Evolutionary conservation across 2,888 invertebrate genomes (phyloP), one percentile per base, ranked within the genome.

Genomic region (Nomada fabriciana): DNA sequence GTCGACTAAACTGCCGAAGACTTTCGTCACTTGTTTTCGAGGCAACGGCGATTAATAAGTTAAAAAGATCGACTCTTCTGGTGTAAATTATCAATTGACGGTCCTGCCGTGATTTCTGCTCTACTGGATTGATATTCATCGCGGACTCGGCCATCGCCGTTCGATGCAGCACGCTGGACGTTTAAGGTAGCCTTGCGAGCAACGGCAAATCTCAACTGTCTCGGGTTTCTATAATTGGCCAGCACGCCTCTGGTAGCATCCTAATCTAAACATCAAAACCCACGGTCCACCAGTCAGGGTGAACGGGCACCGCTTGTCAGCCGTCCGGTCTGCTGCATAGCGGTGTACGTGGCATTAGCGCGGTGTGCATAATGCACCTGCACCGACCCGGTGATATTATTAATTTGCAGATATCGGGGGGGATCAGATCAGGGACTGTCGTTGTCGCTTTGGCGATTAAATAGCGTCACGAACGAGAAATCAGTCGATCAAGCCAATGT

Each of bases 401-500:
- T 82, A 88, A 87, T 87, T 87, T 75, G 71, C 43, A 67, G 73
- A 42, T 79, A 76, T 79, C 72, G 59, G 20, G 10, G 2, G 23
- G 57, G 57, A 47, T 55, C 42, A 53, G 63, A 23, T 25, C 36
- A 18, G 52, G 47, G 71, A 42, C 47, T 63, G 73, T 63, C 67
- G 55, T 81, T 73, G 80, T 78, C 73, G 69, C 57, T 71, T 25
- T 29, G 53, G 53, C 65, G 76, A 80, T 87, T 78, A 82, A 84
- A 76, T 72, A 63, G 36, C 47, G 60, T n/a, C 3, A 11, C 25
- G 20, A 80, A 76, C 74, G 70, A 20, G 59, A 60, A 68, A 15
- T 36, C 20, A n/a, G 42, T 11, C 36, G 61, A 2, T 10, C 11
- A 10, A 3, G 11, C 15, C 15, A 15, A 15, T 47, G 15, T 13